Evolutionary conservation across 1,140 invertebrate genomes (phyloP), one percentile per base, ranked within the genome.

Genomic region (Vanessa tameamea): DNA sequence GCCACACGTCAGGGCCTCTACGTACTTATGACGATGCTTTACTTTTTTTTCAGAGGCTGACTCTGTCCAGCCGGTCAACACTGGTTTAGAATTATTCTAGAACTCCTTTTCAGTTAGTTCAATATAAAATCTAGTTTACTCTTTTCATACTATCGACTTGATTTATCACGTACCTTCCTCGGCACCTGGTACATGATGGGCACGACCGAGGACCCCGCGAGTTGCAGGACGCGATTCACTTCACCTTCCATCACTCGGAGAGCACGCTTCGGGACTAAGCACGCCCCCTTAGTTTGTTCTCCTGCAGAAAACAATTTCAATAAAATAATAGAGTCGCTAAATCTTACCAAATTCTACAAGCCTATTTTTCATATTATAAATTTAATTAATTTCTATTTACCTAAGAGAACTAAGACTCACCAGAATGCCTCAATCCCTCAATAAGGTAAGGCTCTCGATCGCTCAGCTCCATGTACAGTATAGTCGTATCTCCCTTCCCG

Each of bases 171-270:
- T 87, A 96, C 95, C 93, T 98, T 99, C 86, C 98, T 94, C 53
- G 98, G 98, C 69, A 99, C 98, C 92, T 98, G 97, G 89, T 98
- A 99, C 90, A 97, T 98, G 59, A 98, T 96, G 9, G 97, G 97
- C 86, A 98, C 96, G 23, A 99, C 96, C 77, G 96, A 96, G 64
- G 95, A 95, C 7, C 96, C 96, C 2, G 97, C 96, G 23, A 99
- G 93, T 78, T 99, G 96, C 9, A 99, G 90, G 15, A 99, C 93
- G 81, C 98, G 93, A 91, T 99, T 98, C 3, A 99, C 98, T 94
- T 99, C 98, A 2, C 97, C 97, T 80, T 98, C 96, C 98, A 99
- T 99, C 3, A 99, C 97, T 85, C 97, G 96, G 12, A 99, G 92
- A 2, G 97, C 97, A 80, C 97, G 93, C 92, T 99, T 99, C 9